Conservation (phyloP, 2,797 vertebrate genomes). For the Eurystomus glaucurus region DNA sequence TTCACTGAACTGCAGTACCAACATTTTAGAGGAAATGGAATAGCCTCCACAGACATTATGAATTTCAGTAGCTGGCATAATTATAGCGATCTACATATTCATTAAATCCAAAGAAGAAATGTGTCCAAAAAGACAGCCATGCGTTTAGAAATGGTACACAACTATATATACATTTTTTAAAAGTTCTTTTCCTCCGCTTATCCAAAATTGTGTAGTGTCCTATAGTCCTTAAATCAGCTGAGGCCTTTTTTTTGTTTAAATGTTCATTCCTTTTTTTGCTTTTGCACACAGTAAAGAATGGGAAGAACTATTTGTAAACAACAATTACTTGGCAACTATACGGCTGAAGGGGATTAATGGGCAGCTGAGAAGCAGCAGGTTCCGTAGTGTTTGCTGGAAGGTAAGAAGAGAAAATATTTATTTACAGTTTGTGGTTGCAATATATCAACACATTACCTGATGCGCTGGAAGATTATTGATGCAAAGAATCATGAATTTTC, state of each 20-base stretch:
- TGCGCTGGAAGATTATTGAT: slow-evolving; percentile 81
- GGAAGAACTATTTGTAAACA: slow-evolving; percentile 99
- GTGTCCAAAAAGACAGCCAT: slow-evolving; percentile 88
- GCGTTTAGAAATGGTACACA: slow-evolving; percentile 82
- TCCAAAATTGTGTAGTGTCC: slow-evolving; percentile 68
- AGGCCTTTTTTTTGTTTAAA: slow-evolving; percentile 65
- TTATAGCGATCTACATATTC: slow-evolving; percentile 91
- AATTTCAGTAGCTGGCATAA: slow-evolving; percentile 89
- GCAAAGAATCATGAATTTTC: slow-evolving; percentile 81
- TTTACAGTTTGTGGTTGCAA: slow-evolving; percentile 87
- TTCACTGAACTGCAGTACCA: slow-evolving; percentile 85
- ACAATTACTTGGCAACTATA: slow-evolving; percentile 99
- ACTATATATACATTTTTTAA: slow-evolving; percentile 80
- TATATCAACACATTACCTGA: slow-evolving; percentile 85
- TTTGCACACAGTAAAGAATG: slow-evolving; percentile 91
- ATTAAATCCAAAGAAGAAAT: slow-evolving; percentile 88
- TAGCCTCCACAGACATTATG: slow-evolving; percentile 88
- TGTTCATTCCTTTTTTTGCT: slow-evolving; percentile 75
- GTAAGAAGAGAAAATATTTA: slow-evolving; percentile 91
- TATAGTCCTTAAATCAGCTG: slow-evolving; percentile 77
- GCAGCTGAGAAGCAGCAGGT: slow-evolving; percentile 95
- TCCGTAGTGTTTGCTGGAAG: slow-evolving; percentile 94
- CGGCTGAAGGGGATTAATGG: slow-evolving; percentile 98
- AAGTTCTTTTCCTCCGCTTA: slow-evolving; percentile 78
- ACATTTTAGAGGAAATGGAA: slow-evolving; percentile 85